phyloP scores from a whole-genome alignment of 2,113 vertebrate genomes.

The Monopterus albus region DNA sequence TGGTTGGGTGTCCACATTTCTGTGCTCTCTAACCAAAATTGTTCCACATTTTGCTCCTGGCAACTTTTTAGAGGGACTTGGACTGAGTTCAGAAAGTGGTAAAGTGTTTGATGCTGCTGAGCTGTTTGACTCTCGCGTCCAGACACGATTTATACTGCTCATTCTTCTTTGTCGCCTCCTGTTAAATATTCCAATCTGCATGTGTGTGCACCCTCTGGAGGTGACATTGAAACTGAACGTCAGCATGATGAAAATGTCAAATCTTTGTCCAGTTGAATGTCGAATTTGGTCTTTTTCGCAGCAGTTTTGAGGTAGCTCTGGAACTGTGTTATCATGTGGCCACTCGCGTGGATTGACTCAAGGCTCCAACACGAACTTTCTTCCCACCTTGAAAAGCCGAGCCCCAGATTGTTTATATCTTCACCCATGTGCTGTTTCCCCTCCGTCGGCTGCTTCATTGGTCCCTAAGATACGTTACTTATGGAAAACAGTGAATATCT shows the following conservation, averaged over 20 bases:
- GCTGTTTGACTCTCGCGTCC: slow-evolving; percentile 41
- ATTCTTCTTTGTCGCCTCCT: slow-evolving; percentile 63
- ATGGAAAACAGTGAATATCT: slow-evolving; percentile 80
- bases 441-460: slow-evolving; percentile 67
- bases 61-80: slow-evolving; percentile 24
- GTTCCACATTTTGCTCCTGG: slow-evolving; percentile 63
- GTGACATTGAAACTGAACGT: slow-evolving; percentile 70
- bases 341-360: slow-evolving; percentile 37
- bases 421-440: slow-evolving; percentile 53
- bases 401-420: slow-evolving; percentile 73
- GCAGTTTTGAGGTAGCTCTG: slow-evolving; percentile 35
- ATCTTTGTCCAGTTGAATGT: slow-evolving; percentile 67
- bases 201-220: slow-evolving; percentile 58
- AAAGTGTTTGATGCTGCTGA: slow-evolving; percentile 69
- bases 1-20: slow-evolving; percentile 45
- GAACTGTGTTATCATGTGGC: slow-evolving; percentile 50
- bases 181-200: slow-evolving; percentile 68
- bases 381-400: slow-evolving; percentile 56
- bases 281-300: slow-evolving; percentile 39
- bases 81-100: slow-evolving; percentile 62
- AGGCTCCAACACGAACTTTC: slow-evolving; percentile 60
- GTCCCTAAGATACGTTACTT: slow-evolving; percentile 74
- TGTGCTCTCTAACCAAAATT: slow-evolving; percentile 39
- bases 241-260: slow-evolving; percentile 48
- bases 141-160: slow-evolving; percentile 51